Base-by-base conservation (phyloP, 2,113 vertebrate genomes). In the Nothoprocta perdicaria region DNA sequence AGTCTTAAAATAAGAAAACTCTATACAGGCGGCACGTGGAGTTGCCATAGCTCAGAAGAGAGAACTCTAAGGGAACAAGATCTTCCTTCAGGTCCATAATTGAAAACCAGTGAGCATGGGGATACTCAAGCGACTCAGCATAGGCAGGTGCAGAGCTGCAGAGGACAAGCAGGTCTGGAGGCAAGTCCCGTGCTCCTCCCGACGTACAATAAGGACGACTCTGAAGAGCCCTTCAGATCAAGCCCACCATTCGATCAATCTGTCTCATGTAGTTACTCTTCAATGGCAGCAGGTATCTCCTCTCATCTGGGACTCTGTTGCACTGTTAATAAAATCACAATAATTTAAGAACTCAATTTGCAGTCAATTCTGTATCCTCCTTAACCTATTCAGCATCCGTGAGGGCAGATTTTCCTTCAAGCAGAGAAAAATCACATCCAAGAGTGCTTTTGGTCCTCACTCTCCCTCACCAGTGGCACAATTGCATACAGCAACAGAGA, bases 261-360 rank as follows among this genome's bases (percentile, higher is more conserved):
- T 99, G 99, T 14, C 98, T 98, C 99, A 99, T 99, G 98, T 99
- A 99, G 94, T 98, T 93, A 41, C 99, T 99, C 97, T 99, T 99
- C 84, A 99, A 80, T 1, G 99, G 99, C 83, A 99, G 97, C 12
- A 98, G 93, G 52, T 98, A 99, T 6, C 99, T 98, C 33, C 98
- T 97, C 97, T 99, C 99, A 6, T 99, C 98, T 9, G 99, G 98
- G 91, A 99, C 98, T 87, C 98, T 97, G 96, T 98, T 98, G 93
- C 99, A 99, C 99, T 98, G 98, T 7, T 12, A 80, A 94, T 19
- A 65, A 48, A 91, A 92, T 2, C 2, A 31, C 45, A 58, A 5
- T 0, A 3, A 12, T 40, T 71, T 27, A 15, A 76, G 3, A 72
- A 61, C 68, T 52, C 29, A 43, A 82, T 3, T 17, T 5, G 4